Conservation (phyloP, 2,113 vertebrate species). For the Neodon shergylaensis region DNA sequence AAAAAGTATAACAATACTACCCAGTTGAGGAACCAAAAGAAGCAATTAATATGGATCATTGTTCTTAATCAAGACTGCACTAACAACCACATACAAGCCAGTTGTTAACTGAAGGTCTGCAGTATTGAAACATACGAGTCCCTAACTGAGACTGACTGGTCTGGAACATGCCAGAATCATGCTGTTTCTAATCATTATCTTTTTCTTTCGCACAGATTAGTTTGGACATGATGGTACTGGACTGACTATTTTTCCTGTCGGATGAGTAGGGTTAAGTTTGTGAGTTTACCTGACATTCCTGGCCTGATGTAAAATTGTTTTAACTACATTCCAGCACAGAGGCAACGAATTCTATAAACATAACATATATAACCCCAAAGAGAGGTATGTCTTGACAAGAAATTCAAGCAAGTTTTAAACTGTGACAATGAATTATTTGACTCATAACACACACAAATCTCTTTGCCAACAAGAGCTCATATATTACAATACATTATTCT, state of each 20-base stretch:
- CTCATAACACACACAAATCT: conserved; percentile 24
- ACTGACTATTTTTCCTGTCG: conserved; percentile 43
- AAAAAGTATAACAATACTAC: not conserved
- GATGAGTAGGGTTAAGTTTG: conserved; percentile 14
- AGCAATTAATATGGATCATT: conserved; percentile 10
- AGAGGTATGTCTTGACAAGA: conserved; percentile 46
- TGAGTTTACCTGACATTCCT: conserved; percentile 46
- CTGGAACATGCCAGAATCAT: not conserved
- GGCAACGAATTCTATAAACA: conserved; percentile 58
- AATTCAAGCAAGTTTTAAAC: conserved; percentile 55
- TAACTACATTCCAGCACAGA: conserved; percentile 49
- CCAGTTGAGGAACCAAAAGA: not conserved
- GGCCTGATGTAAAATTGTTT: conserved; percentile 26
- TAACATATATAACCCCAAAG: conserved; percentile 41
- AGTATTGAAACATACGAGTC: conserved; percentile 23
- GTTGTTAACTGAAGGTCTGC: not conserved
- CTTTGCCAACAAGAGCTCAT: conserved; percentile 49
- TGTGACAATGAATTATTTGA: conserved; percentile 22
- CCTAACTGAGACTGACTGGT: not conserved
- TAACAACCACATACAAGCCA: conserved; percentile 16
- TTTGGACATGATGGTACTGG: not conserved
- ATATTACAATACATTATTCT: conserved; percentile 55
- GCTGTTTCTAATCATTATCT: not conserved
- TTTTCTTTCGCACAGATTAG: conserved; percentile 20
- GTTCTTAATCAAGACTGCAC: conserved; percentile 22